Conservation (phyloP, 1,140 invertebrate genomes). For the Aphaenogaster rudis region DNA sequence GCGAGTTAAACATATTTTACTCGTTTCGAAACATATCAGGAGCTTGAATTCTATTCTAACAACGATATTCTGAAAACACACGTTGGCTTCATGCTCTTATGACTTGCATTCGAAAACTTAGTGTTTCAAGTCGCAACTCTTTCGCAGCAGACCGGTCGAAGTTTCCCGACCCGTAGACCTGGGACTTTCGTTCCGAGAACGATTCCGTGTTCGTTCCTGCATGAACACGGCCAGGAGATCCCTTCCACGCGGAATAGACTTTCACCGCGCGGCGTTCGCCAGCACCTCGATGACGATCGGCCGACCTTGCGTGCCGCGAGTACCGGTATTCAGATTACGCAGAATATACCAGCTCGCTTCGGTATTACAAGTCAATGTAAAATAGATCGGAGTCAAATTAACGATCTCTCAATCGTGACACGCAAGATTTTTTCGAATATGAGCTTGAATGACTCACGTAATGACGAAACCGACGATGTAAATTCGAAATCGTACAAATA, state of each 20-base stretch:
- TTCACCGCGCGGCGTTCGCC: slow-evolving; percentile 74
- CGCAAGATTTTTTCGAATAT: not conserved
- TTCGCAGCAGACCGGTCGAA: slow-evolving; percentile 23
- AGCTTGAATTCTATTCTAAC: not conserved
- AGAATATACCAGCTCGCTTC: slow-evolving; percentile 30
- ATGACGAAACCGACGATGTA: not conserved
- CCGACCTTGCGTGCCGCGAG: slow-evolving; percentile 75
- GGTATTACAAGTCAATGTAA: not conserved
- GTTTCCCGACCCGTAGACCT: slow-evolving; percentile 40
- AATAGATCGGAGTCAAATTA: not conserved
- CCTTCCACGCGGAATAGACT: slow-evolving; percentile 70
- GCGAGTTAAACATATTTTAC: not conserved
- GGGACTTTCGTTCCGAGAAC: slow-evolving; percentile 66
- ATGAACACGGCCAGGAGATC: slow-evolving; percentile 56
- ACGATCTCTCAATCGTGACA: not conserved
- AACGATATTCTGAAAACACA: not conserved
- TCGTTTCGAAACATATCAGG: not conserved
- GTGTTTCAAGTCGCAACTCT: not conserved
- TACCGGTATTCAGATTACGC: slow-evolving; percentile 71
- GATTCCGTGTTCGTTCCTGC: slow-evolving; percentile 61
- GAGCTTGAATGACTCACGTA: not conserved
- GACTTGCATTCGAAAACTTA: not conserved
- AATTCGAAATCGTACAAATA: not conserved
- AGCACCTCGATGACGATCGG: slow-evolving; percentile 69
- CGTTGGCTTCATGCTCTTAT: no score